Evolutionary conservation across 1,140 invertebrate genomes (phyloP), one percentile per base, ranked within the genome.

Genomic region (Bombus affinis): DNA sequence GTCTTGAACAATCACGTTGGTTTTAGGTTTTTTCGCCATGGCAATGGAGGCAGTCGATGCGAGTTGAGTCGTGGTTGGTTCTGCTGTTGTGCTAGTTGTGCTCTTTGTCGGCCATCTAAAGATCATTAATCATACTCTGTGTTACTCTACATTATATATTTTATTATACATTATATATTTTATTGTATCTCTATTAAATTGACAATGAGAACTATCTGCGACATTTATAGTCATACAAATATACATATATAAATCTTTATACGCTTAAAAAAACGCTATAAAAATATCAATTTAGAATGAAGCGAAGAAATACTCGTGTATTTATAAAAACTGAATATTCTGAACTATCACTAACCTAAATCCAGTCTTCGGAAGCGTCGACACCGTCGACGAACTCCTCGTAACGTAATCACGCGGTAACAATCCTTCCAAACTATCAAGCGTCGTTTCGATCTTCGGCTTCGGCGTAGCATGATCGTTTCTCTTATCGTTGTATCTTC

Each of bases 401-500:
- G 37, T 22, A 0, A 73, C 47, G 8, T 86, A 92, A 75, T 90
- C 89, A 8, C 89, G 90, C 8, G 92, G 92, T 10, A 92, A 25
- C 9, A 93, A 77, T 8, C 89, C 90, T 70, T 91, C 91, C 13
- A 93, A 70, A 37, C 75, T 86, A 2, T 92, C 91, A 1, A 91
- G 37, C 3, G 87, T 89, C 0, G 91, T 92, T 9, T 89, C 85
- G 0, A 86, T 32, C 44, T 66, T 82, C 53, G 89, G 77, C 28
- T 87, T 88, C 10, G 73, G 42, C 4, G 89, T 88, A 2, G 57
- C 68, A 39, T 83, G 39, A 6, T 90, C 81, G 0, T 65, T 47
- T 25, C 76, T 89, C 39, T 88, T 92, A 8, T 93, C 96, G 93
- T 91, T 96, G 93, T 91, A 96, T 89, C 92, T 96, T 92, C 92